These are phyloP conservation scores for Epinephelus cyanopodus DNA, from an alignment of 2,113 vertebrate species.

Conservation along the genomic window DNA sequence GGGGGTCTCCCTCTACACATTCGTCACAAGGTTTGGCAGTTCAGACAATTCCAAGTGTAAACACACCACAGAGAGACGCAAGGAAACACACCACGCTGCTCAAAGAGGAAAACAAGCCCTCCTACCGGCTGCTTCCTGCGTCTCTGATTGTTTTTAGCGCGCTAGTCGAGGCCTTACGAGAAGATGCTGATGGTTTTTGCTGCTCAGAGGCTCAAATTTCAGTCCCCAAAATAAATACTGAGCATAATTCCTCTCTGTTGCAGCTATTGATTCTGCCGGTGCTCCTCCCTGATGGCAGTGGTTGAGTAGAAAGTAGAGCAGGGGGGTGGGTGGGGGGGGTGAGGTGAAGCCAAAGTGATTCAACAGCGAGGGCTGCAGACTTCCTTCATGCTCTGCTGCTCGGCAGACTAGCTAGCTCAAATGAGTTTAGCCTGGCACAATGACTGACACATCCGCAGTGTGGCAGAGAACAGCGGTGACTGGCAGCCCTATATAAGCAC, in stretches of 20 bases:
- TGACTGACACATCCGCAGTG: constrained; percentile 62
- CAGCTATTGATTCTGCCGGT: constrained; percentile 1
- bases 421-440: constrained; percentile 42
- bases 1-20: constrained; percentile 55
- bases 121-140: constrained; percentile 17
- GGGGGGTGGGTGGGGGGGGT: neutral
- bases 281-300: neutral
- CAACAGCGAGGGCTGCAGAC: constrained; percentile 15
- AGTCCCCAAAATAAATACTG: neutral
- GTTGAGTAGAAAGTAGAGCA: neutral
- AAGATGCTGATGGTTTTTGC: constrained; percentile 8
- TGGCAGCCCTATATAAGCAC: constrained; percentile 33
- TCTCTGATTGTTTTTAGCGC: neutral
- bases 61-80: constrained; percentile 61
- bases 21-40: constrained; percentile 72
- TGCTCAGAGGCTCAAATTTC: neutral
- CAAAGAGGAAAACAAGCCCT: constrained; percentile 12
- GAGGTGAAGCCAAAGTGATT: constrained; percentile 42
- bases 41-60: constrained; percentile 73
- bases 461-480: constrained; percentile 36
- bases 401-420: constrained; percentile 43
- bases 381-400: constrained; percentile 56
- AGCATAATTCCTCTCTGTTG: neutral
- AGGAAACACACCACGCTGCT: constrained; percentile 10
- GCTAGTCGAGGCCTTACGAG: neutral